Conservation (phyloP, 2,888 invertebrate genomes). For the Imbricaverruca yamaguchii region DNA sequence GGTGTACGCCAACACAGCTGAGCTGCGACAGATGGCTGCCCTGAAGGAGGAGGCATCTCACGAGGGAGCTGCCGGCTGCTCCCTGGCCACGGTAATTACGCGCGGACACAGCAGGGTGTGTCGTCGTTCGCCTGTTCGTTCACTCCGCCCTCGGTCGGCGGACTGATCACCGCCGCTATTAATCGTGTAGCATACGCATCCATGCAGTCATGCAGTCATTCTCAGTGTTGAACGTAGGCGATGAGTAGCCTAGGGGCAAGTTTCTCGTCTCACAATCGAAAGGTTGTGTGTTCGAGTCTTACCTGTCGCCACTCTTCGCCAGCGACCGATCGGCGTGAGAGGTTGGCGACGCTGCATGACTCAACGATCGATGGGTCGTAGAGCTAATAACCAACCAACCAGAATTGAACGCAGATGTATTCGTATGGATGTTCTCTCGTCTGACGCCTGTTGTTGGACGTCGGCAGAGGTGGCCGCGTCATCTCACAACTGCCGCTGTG, state of each 20-base stretch:
- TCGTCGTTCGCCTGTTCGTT: background rate
- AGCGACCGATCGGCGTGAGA: too few species aligned
- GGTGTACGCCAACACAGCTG: conserved; percentile 86
- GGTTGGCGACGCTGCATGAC: too few species aligned
- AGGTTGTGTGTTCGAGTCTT: too few species aligned
- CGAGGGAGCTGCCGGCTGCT: background rate
- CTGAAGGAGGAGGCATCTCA: background rate
- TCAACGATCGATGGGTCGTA: too few species aligned
- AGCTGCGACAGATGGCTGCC: conserved; percentile 45
- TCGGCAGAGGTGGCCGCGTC: too few species aligned
- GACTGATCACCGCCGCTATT: background rate
- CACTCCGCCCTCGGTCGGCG: background rate
- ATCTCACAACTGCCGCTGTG: background rate
- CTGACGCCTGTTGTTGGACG: too few species aligned
- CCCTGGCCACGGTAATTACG: background rate
- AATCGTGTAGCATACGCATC: background rate
- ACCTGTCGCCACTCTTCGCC: too few species aligned
- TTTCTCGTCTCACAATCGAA: too few species aligned
- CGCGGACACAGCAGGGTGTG: background rate
- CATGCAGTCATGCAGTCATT: background rate
- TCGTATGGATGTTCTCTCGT: too few species aligned
- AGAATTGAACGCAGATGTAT: background rate
- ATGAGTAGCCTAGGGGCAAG: too few species aligned
- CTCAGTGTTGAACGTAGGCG: too few species aligned
- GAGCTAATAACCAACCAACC: too few species aligned